Conservation (phyloP, 2,888 invertebrate species). For the Embidobia sp. region DNA sequence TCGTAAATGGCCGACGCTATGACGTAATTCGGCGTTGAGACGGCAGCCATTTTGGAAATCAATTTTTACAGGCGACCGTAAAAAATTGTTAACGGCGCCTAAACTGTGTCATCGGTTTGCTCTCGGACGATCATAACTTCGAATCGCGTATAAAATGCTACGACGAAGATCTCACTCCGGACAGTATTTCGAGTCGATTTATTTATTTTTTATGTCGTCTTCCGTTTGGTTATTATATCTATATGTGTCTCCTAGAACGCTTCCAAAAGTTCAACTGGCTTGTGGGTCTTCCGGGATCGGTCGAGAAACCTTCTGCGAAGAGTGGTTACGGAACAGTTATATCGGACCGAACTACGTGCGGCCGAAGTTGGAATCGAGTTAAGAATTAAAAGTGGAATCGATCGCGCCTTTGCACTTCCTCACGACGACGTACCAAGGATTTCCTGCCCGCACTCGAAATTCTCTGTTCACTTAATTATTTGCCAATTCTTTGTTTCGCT, state of each 20-base stretch:
- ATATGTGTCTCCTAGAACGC: slow-evolving; percentile 43
- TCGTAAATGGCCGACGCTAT: slow-evolving; percentile 35
- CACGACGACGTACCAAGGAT: slow-evolving; percentile 27
- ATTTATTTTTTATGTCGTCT: slow-evolving; percentile 45
- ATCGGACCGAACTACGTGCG: slow-evolving; percentile 52
- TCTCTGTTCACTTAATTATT: too few relatives aligned
- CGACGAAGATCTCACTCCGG: too few relatives aligned
- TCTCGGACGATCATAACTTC: slow-evolving; percentile 26
- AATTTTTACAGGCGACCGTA: slow-evolving; percentile 9
- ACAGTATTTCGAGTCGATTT: slow-evolving; percentile 35
- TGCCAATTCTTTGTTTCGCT: slow-evolving; percentile 39
- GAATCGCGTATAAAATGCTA: slow-evolving; percentile 33
- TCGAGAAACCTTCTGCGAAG: slow-evolving; percentile 54
- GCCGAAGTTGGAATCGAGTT: slow-evolving; percentile 68
- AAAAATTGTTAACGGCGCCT: slow-evolving; percentile 26
- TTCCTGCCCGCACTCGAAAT: slow-evolving; percentile 30
- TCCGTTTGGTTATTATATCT: slow-evolving; percentile 25
- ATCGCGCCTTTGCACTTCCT: slow-evolving; percentile 60
- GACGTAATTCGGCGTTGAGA: too few relatives aligned
- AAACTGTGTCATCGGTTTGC: slow-evolving; percentile 24
- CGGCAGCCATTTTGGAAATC: slow-evolving; percentile 40
- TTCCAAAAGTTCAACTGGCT: slow-evolving; percentile 50
- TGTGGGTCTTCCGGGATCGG: slow-evolving; percentile 62
- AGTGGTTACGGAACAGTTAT: slow-evolving; percentile 61
- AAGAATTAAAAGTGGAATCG: slow-evolving; percentile 69